Conservation (phyloP, 2,888 invertebrate species). For the Conops quadrifasciatus region DNA sequence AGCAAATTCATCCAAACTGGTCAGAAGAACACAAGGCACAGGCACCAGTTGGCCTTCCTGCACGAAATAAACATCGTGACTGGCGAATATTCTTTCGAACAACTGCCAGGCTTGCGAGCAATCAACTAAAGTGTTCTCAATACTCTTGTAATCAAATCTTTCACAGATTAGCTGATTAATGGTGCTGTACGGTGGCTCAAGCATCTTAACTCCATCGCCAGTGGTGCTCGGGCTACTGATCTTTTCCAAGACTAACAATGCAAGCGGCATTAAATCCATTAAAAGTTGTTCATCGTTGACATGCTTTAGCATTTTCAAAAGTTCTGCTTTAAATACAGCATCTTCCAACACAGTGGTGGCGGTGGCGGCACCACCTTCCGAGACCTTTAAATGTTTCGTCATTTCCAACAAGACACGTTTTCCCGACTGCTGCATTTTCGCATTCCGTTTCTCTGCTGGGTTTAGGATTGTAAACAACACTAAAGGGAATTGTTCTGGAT, state of each 20-base stretch:
- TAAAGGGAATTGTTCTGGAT: conserved; percentile 73
- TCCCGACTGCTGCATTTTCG: neutral
- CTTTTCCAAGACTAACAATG: conserved; percentile 44
- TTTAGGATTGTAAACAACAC: conserved; percentile 70
- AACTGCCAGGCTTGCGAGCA: conserved; percentile 69
- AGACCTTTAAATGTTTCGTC: neutral
- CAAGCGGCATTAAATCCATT: conserved; percentile 50
- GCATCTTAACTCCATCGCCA: conserved; percentile 46
- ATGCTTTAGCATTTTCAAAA: conserved; percentile 54
- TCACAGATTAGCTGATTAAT: conserved; percentile 69
- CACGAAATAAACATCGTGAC: conserved; percentile 63
- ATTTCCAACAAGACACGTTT: conserved; percentile 3
- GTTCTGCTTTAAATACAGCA: conserved; percentile 46
- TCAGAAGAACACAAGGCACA: conserved; percentile 56
- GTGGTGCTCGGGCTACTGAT: neutral
- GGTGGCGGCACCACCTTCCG: neutral
- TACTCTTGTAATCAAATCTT: conserved; percentile 68
- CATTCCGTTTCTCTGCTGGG: conserved; percentile 17
- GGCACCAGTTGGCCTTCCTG: conserved; percentile 53
- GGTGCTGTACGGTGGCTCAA: conserved; percentile 68
- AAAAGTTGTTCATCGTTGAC: conserved; percentile 52
- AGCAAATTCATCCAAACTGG: conserved; percentile 51
- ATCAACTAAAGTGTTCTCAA: conserved; percentile 61
- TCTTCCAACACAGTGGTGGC: conserved; percentile 4
- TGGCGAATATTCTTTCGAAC: conserved; percentile 68